Conservation (phyloP, 1,140 invertebrate genomes). For the Euura saliciscinereae region DNA sequence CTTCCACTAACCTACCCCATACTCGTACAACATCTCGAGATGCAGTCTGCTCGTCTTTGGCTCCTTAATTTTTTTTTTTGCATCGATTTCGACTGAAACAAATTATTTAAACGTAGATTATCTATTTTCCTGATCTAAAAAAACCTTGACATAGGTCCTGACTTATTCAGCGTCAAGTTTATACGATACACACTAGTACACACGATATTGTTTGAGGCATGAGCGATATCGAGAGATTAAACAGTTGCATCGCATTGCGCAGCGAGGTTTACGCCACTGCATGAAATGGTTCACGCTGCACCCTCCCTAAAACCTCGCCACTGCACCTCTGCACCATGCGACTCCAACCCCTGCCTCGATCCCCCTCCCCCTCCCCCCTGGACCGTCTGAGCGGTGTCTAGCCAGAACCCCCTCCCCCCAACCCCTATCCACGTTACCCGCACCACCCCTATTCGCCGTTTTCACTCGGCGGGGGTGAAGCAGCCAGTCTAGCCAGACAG, state of each 20-base stretch:
- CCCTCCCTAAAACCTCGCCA: not conserved
- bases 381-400: constrained; percentile 53
- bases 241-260: no score
- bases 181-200: no score
- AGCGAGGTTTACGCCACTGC: constrained; percentile 36
- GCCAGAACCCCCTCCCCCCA: constrained; percentile 44
- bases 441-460: constrained; percentile 30
- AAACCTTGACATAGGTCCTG: no score
- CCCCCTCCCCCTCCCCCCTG: constrained; percentile 42
- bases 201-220: no score
- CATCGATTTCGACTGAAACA: no score
- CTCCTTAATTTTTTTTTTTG: no score
- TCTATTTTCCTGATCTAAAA: no score
- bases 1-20: constrained; percentile 6
- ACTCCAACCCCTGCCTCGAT: not conserved
- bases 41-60: no score
- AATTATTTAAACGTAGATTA: no score
- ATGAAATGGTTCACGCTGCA: constrained; percentile 30
- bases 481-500: constrained; percentile 41
- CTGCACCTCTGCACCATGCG: not conserved
- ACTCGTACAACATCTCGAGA: no score
- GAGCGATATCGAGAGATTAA: no score
- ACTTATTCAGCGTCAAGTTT: no score
- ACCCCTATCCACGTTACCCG: constrained; percentile 18
- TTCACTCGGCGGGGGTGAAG: constrained; percentile 39